phyloP scores from a whole-genome alignment of 2,113 vertebrate species.

The Oncorhynchus tshawytscha region DNA sequence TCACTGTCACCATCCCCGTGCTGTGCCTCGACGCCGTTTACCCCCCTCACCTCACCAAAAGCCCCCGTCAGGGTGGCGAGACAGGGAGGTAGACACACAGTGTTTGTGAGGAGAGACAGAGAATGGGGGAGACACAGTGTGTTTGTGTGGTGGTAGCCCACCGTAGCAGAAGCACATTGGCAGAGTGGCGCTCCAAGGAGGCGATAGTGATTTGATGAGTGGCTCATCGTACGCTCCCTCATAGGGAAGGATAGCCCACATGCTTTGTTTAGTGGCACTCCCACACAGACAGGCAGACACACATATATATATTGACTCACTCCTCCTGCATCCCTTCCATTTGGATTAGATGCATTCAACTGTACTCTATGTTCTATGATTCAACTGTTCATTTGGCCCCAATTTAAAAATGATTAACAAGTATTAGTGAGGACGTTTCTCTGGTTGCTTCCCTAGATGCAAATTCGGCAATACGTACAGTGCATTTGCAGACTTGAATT shows the following conservation, averaged over 20 bases:
- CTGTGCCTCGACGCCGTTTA: conserved; percentile 58
- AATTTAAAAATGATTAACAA: too few relatives aligned
- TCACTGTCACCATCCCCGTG: conserved; percentile 65
- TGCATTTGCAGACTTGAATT: conserved; percentile 20
- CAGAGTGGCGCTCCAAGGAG: conserved; percentile 52
- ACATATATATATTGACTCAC: too few relatives aligned
- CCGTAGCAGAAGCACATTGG: conserved; percentile 29
- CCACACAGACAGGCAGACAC: too few relatives aligned
- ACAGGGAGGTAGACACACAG: conserved; percentile 50
- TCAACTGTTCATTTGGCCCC: too few relatives aligned
- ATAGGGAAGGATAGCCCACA: conserved; percentile 34
- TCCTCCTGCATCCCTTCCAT: too few relatives aligned
- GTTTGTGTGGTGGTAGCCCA: conserved; percentile 62
- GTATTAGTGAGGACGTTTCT: too few relatives aligned
- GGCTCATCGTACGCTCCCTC: conserved; percentile 28
- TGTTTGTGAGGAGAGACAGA: conserved; percentile 55
- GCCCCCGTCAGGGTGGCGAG: conserved; percentile 25
- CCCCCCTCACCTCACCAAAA: conserved; percentile 53
- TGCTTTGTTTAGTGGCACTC: too few relatives aligned
- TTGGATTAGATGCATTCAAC: too few relatives aligned
- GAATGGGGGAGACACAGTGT: conserved; percentile 11
- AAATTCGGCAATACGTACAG: too few relatives aligned
- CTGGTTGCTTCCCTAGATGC: conserved; percentile 33
- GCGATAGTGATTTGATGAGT: conserved; percentile 60
- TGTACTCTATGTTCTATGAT: too few relatives aligned